Evolutionary conservation across 2,888 invertebrate genomes (phyloP).

Genomic region (Caenorhabditis sp.): DNA sequence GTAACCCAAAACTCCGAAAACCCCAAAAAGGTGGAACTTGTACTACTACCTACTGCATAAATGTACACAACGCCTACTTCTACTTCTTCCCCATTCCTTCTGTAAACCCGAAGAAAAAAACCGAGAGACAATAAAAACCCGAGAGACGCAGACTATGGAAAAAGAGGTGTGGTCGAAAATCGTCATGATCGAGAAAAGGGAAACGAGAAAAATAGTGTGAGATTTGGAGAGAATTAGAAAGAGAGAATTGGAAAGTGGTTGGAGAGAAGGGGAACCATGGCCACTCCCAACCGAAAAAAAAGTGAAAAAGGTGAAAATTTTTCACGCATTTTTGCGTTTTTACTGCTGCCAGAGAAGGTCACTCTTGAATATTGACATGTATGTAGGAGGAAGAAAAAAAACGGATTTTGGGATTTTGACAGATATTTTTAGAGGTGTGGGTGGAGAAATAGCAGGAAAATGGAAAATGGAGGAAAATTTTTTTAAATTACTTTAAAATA

Average conservation of each 20-base stretch:
- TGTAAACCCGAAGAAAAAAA: constrained; percentile 35
- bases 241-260: neutral
- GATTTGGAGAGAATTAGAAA: constrained; percentile 5
- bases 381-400: constrained; percentile 11
- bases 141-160: constrained; percentile 37
- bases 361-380: constrained; percentile 23
- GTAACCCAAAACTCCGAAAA: too few species aligned
- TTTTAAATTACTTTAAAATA: too few species aligned
- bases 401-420: constrained; percentile 11
- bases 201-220: neutral
- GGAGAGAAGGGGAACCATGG: constrained; percentile 46
- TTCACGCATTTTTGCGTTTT: constrained; percentile 54
- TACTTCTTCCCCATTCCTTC: constrained; percentile 1
- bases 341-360: constrained; percentile 12
- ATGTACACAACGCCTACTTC: too few species aligned
- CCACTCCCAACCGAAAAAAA: constrained; percentile 52
- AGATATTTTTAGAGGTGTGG: neutral
- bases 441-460: neutral
- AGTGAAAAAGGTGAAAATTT: constrained; percentile 29
- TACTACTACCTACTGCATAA: too few species aligned
- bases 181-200: constrained; percentile 4
- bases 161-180: too few species aligned
- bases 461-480: too few species aligned
- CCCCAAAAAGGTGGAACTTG: too few species aligned
- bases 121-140: constrained; percentile 17